A percentile compares a stretch with the other conserved stretches of the same genome.
phyloP scores from a whole-genome alignment of 2,797 vertebrate species.

The Microchirus variegatus region DNA sequence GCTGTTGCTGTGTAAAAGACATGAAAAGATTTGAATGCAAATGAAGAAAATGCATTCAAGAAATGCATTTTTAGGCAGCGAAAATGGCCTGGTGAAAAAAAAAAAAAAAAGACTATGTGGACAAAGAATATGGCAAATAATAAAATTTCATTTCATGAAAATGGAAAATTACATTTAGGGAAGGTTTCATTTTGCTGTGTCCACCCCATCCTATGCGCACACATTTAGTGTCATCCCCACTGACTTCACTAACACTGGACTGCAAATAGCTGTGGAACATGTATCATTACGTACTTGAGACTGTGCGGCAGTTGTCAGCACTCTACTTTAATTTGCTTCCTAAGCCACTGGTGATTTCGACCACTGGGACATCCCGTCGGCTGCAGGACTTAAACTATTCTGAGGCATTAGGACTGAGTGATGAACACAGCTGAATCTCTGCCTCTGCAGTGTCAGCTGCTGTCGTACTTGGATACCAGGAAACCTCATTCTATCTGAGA shows the following conservation, averaged over 20 bases:
- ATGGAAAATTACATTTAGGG: too few relatives aligned
- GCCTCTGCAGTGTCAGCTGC: conserved; percentile 70
- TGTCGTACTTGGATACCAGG: conserved; percentile 50
- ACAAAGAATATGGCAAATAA: too few relatives aligned
- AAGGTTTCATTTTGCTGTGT: not conserved
- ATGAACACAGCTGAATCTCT: conserved; percentile 51
- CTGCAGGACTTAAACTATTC: conserved; percentile 70
- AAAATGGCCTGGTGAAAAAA: too few relatives aligned
- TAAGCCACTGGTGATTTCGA: conserved; percentile 61
- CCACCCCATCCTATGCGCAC: conserved; percentile 17
- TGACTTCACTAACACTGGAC: conserved; percentile 30
- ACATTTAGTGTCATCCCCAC: conserved; percentile 38
- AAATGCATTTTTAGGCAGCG: too few relatives aligned
- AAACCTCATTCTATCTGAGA: conserved; percentile 60
- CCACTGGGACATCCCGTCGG: conserved; percentile 76
- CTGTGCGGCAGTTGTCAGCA: conserved; percentile 72
- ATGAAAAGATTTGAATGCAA: conserved; percentile 22
- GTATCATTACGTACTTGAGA: conserved; percentile 64
- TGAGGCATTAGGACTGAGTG: conserved; percentile 61
- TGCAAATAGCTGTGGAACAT: conserved; percentile 61
- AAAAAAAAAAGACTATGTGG: too few relatives aligned
- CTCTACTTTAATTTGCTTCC: conserved; percentile 78
- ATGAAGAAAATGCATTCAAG: conserved; percentile 4
- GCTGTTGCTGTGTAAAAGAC: conserved; percentile 20
- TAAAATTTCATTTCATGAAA: too few relatives aligned